Percentiles rank a stretch among this genome's conserved stretches.
Evolutionary conservation across 2,888 invertebrate species (phyloP).

Genomic region (Ectemnius lituratus): DNA sequence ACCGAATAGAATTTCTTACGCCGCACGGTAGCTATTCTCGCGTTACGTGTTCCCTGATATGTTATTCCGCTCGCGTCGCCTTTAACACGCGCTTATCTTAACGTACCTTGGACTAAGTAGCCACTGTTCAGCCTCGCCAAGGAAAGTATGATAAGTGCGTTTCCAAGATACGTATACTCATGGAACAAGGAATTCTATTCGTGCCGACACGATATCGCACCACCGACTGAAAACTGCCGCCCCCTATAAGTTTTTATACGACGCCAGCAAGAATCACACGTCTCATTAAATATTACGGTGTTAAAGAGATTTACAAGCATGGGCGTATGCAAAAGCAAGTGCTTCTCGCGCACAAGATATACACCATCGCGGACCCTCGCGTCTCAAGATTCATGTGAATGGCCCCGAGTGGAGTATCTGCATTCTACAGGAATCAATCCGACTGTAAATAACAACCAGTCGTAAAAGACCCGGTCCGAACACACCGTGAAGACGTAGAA

Average conservation of each 20-base stretch:
- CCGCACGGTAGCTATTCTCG: background rate
- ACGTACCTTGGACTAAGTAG: background rate
- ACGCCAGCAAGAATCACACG: slow-evolving; percentile 42
- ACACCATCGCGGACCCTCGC: slow-evolving; percentile 14
- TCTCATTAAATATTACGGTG: slow-evolving; percentile 47
- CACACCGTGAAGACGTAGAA: slow-evolving; percentile 36
- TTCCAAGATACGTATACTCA: background rate
- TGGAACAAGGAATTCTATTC: background rate
- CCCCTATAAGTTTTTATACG: background rate
- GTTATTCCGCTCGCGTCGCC: slow-evolving; percentile 10
- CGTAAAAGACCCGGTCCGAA: slow-evolving; percentile 56
- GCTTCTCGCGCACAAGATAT: slow-evolving; percentile 20
- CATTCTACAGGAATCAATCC: slow-evolving; percentile 57
- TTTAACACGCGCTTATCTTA: slow-evolving; percentile 16
- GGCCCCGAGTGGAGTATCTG: slow-evolving; percentile 40
- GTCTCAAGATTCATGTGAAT: slow-evolving; percentile 43
- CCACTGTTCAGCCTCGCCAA: background rate
- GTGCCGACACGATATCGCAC: background rate
- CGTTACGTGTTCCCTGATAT: slow-evolving; percentile 2
- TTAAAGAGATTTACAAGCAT: slow-evolving; percentile 47
- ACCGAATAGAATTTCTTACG: slow-evolving; percentile 32
- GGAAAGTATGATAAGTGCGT: slow-evolving; percentile 4
- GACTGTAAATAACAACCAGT: slow-evolving; percentile 59
- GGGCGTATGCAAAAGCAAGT: slow-evolving; percentile 37
- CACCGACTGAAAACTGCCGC: background rate